phyloP scores from a whole-genome alignment of 2,888 invertebrate genomes.

The Trachelus tabidus region DNA sequence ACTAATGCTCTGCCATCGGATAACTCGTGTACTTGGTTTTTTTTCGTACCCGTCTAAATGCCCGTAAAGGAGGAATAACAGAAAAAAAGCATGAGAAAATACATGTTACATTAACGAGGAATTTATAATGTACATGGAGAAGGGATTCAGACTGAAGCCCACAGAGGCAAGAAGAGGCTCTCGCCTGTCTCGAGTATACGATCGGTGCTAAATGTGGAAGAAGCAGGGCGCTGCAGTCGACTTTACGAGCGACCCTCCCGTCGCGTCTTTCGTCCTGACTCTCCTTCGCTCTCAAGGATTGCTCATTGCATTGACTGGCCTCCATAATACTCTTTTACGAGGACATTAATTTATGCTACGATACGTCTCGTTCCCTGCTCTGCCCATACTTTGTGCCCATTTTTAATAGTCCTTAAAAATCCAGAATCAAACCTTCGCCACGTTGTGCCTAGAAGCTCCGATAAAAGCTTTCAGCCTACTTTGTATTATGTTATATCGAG shows the following conservation, averaged over 20 bases:
- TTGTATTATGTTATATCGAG: neutral
- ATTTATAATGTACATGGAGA: neutral
- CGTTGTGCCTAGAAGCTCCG: neutral
- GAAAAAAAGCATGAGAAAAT: neutral
- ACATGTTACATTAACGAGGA: neutral
- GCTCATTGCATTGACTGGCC: constrained; percentile 29
- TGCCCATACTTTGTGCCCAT: neutral
- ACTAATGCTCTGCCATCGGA: no score
- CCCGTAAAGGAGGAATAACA: neutral
- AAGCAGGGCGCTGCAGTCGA: constrained; percentile 30
- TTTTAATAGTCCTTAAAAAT: neutral
- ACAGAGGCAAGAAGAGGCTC: neutral
- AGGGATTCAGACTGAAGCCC: constrained; percentile 7
- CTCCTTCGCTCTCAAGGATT: constrained; percentile 13
- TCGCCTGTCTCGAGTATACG: constrained; percentile 14
- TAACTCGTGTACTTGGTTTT: no score
- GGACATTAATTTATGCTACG: constrained; percentile 32
- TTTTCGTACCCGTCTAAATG: neutral
- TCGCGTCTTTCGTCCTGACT: constrained; percentile 26
- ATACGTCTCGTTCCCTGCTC: constrained; percentile 23
- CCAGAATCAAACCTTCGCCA: neutral
- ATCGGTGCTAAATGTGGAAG: constrained; percentile 6
- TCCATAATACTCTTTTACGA: constrained; percentile 31
- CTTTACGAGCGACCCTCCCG: constrained; percentile 27
- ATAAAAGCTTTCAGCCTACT: neutral